These are phyloP conservation scores for Calameuta filiformis DNA, from an alignment of 2,888 invertebrate genomes.

Conservation along the genomic window DNA sequence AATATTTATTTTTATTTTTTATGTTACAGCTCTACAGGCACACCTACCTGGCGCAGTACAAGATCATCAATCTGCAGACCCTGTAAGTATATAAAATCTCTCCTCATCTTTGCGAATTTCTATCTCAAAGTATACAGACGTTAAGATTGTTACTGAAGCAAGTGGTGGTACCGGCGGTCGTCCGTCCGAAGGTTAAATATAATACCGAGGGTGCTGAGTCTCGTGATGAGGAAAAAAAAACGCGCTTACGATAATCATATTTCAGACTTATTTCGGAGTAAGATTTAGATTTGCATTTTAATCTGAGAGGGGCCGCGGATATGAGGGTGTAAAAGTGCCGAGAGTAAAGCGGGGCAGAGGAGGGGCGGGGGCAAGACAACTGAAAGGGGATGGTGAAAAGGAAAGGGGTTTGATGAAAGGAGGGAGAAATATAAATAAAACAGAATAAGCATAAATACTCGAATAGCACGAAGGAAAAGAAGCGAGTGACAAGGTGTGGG, in stretches of 20 bases:
- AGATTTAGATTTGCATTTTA: conserved; percentile 61
- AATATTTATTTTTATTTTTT: conserved; percentile 32
- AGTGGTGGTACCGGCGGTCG: neutral
- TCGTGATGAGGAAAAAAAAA: conserved; percentile 4
- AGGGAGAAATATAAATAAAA: neutral
- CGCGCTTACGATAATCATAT: conserved; percentile 44
- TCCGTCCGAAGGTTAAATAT: neutral
- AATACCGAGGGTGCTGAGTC: conserved; percentile 6
- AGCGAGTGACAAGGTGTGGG: neutral
- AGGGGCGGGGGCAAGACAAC: neutral
- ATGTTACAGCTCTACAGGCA: conserved; percentile 79
- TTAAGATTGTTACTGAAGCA: neutral
- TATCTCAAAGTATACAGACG: neutral
- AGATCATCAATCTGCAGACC: conserved; percentile 74
- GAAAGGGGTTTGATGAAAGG: neutral
- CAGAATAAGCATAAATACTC: neutral
- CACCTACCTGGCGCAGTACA: conserved; percentile 81
- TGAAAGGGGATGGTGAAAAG: neutral
- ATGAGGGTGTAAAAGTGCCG: neutral
- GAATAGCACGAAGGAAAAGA: neutral
- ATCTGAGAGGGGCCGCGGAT: conserved; percentile 34
- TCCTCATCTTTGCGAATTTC: neutral
- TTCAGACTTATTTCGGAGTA: conserved; percentile 51
- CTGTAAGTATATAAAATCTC: conserved; percentile 60
- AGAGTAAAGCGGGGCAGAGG: neutral